Percentiles rank a stretch among this genome's conserved stretches.
Conservation (phyloP, 1,140 invertebrate genomes). For the Acarapis woodi region DNA sequence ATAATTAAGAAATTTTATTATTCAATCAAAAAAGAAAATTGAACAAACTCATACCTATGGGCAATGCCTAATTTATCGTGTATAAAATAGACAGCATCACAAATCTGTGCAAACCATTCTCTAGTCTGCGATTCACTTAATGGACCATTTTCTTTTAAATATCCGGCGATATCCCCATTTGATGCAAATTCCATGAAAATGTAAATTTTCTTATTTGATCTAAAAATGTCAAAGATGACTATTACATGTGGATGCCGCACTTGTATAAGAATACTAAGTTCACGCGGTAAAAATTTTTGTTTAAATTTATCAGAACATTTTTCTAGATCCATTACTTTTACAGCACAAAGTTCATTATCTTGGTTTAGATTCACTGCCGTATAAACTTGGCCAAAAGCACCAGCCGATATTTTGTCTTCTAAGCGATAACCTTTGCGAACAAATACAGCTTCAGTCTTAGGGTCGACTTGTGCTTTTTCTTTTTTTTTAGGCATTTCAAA, state of each 20-base stretch:
- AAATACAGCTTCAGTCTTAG: conserved; percentile 8
- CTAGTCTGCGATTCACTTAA: conserved; percentile 3
- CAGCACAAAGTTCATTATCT: conserved; percentile 2
- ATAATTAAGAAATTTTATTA: too few relatives aligned
- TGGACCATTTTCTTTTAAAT: conserved; percentile 4
- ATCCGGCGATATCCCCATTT: conserved; percentile 8
- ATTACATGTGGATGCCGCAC: conserved; percentile 7
- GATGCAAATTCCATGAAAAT: conserved; percentile 10
- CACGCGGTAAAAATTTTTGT: conserved; percentile 9
- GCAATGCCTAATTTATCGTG: conserved; percentile 8
- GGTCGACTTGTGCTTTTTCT: conserved; percentile 4
- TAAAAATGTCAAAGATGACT: conserved; percentile 8
- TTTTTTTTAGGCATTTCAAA: conserved; percentile 3
- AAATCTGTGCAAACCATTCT: conserved; percentile 7
- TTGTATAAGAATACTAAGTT: conserved; percentile 6
- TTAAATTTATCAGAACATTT: conserved; percentile 7
- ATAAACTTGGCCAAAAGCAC: conserved; percentile 9
- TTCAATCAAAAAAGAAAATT: too few relatives aligned
- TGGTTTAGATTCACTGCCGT: conserved; percentile 1
- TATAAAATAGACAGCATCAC: conserved; percentile 5
- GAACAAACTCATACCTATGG: too few relatives aligned
- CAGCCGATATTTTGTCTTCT: conserved; percentile 3
- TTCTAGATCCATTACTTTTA: conserved; percentile 9
- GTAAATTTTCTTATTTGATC: conserved; percentile 7
- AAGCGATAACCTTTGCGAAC: conserved; percentile 7